Conservation (phyloP, 2,113 vertebrate genomes). For the Paradoxurus hermaphroditus region DNA sequence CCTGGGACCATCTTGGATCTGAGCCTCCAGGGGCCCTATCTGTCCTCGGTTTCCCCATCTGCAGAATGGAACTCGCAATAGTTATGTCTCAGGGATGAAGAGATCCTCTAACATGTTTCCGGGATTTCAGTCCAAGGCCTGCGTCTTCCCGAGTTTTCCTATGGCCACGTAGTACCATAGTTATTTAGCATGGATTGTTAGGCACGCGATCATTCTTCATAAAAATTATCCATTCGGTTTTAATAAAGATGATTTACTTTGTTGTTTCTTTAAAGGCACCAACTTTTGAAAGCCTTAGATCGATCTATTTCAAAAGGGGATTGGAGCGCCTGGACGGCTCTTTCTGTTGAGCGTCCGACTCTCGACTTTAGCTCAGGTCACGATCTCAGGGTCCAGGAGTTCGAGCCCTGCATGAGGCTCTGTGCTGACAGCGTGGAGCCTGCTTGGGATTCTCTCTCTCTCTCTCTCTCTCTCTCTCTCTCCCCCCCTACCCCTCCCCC, state of each 20-base stretch:
- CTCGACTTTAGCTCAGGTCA: too few species aligned
- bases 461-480: too few species aligned
- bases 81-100: background rate
- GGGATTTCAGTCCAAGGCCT: background rate
- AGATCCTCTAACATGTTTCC: background rate
- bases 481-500: too few species aligned
- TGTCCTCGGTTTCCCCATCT: slow-evolving; percentile 3
- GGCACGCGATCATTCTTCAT: background rate
- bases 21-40: background rate
- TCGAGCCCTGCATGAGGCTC: too few species aligned
- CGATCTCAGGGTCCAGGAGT: too few species aligned
- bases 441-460: too few species aligned
- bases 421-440: too few species aligned
- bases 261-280: background rate
- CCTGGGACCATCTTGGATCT: background rate
- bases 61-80: background rate
- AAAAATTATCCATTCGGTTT: background rate
- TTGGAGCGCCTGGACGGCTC: too few species aligned
- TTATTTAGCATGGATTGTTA: background rate
- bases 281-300: background rate
- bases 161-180: fast-evolving
- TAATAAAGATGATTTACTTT: background rate
- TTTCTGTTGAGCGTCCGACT: too few species aligned
- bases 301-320: background rate
- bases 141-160: background rate